Percentiles rank a stretch among this genome's conserved stretches.
These are phyloP conservation scores for Listrodromus nycthemerus DNA, from an alignment of 2,888 invertebrate species.

Conservation along the genomic window DNA sequence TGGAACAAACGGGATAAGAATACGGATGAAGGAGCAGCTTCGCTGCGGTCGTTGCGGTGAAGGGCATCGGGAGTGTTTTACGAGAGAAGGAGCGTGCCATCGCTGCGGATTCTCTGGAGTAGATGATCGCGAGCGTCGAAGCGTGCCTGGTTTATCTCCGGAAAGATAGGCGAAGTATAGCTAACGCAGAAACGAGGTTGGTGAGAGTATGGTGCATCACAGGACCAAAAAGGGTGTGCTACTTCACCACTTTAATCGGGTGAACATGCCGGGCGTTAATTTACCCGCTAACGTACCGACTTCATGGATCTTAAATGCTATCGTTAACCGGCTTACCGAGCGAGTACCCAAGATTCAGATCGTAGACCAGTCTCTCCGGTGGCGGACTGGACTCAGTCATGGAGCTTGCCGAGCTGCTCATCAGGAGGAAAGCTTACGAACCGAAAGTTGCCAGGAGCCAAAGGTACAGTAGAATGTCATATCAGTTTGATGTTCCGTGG, in stretches of 20 bases:
- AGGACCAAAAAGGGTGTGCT: constrained; percentile 3
- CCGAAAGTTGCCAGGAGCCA: constrained; percentile 28
- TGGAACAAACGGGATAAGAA: constrained; percentile 45
- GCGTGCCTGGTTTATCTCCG: constrained; percentile 72
- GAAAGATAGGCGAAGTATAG: constrained; percentile 49
- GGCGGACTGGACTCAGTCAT: not conserved
- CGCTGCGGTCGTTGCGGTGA: constrained; percentile 30
- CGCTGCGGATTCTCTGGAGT: constrained; percentile 55
- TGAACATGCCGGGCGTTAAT: constrained; percentile 69
- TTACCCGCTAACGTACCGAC: constrained; percentile 68
- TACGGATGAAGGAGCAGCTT: constrained; percentile 56
- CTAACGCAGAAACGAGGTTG: constrained; percentile 37
- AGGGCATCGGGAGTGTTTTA: constrained; percentile 57
- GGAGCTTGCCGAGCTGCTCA: constrained; percentile 34
- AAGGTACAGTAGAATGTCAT: not conserved
- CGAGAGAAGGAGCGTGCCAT: constrained; percentile 52
- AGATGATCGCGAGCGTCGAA: constrained; percentile 71
- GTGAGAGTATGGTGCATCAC: constrained; percentile 45
- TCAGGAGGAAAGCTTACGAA: constrained; percentile 40
- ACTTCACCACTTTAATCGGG: constrained; percentile 55
- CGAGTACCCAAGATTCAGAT: constrained; percentile 38
- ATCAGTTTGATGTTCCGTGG: not conserved
- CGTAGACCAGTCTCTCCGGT: constrained; percentile 18
- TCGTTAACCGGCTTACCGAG: constrained; percentile 69
- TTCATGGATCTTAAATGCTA: constrained; percentile 74